phyloP scores from a whole-genome alignment of 2,888 invertebrate species.

The Lasioglossum villosulum region DNA sequence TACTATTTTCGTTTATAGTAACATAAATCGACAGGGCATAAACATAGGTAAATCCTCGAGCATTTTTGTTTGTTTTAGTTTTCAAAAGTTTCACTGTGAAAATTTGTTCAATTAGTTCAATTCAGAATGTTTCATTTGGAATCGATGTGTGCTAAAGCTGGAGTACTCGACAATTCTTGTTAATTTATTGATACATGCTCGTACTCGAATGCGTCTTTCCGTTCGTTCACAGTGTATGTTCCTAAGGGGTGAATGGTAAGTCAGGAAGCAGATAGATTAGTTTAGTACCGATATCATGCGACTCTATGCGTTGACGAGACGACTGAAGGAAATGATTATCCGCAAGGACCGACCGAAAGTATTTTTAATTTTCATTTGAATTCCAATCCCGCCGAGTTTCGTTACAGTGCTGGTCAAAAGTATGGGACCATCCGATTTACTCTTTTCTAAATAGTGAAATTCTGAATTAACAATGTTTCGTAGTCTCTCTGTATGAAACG shows the following conservation, averaged over 20 bases:
- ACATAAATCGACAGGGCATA: neutral
- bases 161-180: neutral
- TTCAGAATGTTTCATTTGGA: neutral
- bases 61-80: neutral
- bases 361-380: constrained; percentile 43
- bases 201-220: neutral
- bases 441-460: neutral
- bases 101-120: neutral
- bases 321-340: constrained; percentile 14
- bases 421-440: neutral
- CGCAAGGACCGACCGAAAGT: constrained; percentile 23
- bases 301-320: constrained; percentile 3
- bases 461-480: neutral
- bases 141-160: neutral
- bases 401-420: neutral
- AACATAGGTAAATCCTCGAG: neutral
- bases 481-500: neutral
- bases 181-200: neutral
- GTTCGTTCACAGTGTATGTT: constrained; percentile 32
- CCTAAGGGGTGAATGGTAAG: constrained; percentile 29
- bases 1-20: neutral
- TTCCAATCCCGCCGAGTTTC: constrained; percentile 36
- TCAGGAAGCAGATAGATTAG: constrained; percentile 6
- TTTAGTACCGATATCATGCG: constrained; percentile 3
- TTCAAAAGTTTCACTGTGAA: neutral